Base-by-base conservation (phyloP, 2,888 invertebrate genomes). In the Philaethria dido region DNA sequence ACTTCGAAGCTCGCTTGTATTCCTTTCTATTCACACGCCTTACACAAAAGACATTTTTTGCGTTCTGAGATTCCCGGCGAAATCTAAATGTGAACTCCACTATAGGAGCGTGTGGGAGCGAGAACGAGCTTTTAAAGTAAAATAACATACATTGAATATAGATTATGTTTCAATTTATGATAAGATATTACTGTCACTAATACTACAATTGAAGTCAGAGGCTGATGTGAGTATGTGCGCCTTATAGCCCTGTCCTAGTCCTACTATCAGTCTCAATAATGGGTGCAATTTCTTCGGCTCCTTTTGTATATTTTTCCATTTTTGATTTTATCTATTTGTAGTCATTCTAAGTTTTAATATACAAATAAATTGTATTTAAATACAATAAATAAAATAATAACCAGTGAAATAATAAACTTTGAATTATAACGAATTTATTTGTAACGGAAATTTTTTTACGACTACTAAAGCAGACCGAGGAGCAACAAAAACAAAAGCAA, bases 61-160 rank as follows among this genome's bases (percentile, higher is more conserved):
- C 79, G 71, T 72, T 69, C 70, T 71, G 74, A 80, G 81, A 83
- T 83, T 84, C 80, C 79, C 75, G 81, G 80, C 79, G 80, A 82
- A 86, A 86, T 86, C 85, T 87, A n/a, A n/a, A 84, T 84, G 86
- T 85, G 85, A 81, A 84, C 85, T 85, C 78, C 84, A 82, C 82
- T 86, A 85, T 88, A 84, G 81, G 84, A 86, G 81, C 80, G 79
- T 29, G 50, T 29, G 50, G 25, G 50, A 50, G 50, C 50, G 22
- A 20, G 22, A n/a, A n/a, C n/a, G n/a, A 22, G 71, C 71, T 76
- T 77, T 78, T 74, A 73, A 71, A 61, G 48, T 44, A 69, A 73
- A 71, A 72, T 68, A 69, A 72, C 69, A 65, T 65, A 18, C 64
- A 63, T 50, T 33, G n/a, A n/a, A n/a, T 18, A 39, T 29, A n/a